Conservation (phyloP, 1,140 invertebrate genomes). For the Stegodyphus dumicola region DNA sequence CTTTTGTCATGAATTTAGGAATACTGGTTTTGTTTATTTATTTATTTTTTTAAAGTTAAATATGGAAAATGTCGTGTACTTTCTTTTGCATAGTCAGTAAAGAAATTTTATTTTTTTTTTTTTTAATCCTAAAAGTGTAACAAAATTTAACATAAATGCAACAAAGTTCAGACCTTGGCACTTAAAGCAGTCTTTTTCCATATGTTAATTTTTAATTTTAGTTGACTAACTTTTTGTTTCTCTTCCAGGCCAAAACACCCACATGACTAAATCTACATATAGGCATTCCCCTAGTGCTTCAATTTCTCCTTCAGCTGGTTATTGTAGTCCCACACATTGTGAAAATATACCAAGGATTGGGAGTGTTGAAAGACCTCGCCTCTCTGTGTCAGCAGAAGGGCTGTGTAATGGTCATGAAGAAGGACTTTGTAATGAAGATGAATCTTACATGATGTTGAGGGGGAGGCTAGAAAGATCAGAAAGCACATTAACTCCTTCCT, state of each 20-base stretch:
- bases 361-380: constrained; percentile 46
- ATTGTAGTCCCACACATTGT: constrained; percentile 26
- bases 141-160: too few species aligned
- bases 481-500: constrained; percentile 56
- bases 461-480: constrained; percentile 61
- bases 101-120: too few species aligned
- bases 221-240: not conserved
- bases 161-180: too few species aligned
- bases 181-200: too few species aligned
- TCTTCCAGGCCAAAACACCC: constrained; percentile 25
- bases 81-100: too few species aligned
- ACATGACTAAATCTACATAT: constrained; percentile 31
- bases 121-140: too few species aligned
- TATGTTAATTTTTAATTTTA: too few species aligned
- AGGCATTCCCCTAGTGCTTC: constrained; percentile 43
- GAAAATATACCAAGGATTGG: constrained; percentile 52
- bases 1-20: too few species aligned
- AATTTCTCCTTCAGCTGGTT: constrained; percentile 38
- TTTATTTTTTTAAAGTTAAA: too few species aligned
- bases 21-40: too few species aligned
- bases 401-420: constrained; percentile 63
- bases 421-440: not conserved
- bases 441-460: constrained; percentile 26
- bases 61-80: too few species aligned
- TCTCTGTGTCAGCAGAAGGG: constrained; percentile 43